Conservation (phyloP, 2,113 vertebrate genomes). For the Phylloscopus trochilus region DNA sequence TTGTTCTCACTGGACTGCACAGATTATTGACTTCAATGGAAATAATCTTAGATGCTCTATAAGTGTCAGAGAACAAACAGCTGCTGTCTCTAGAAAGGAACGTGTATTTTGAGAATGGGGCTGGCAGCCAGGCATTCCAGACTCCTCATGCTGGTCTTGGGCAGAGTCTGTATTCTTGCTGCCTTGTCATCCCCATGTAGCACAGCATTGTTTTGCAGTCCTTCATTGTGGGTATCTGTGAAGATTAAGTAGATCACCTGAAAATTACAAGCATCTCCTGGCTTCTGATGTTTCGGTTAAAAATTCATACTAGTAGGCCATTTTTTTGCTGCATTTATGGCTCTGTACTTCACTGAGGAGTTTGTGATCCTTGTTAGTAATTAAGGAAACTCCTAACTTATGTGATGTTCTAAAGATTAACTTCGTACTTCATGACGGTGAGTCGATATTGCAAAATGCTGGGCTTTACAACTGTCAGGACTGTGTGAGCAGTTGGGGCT, state of each 20-base stretch:
- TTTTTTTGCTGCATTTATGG: background rate
- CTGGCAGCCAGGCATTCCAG: slow-evolving; percentile 29
- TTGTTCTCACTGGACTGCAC: background rate
- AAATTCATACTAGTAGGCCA: background rate
- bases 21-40: slow-evolving; percentile 16
- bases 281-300: background rate
- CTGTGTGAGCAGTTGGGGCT: background rate
- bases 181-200: background rate
- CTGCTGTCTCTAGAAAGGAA: slow-evolving; percentile 25
- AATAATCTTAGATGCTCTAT: slow-evolving; percentile 3
- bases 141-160: background rate
- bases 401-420: background rate
- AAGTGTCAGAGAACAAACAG: slow-evolving; percentile 37
- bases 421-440: background rate
- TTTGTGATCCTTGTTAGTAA: background rate
- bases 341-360: background rate
- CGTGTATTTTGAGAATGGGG: background rate
- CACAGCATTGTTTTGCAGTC: background rate
- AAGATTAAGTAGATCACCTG: background rate
- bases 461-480: background rate
- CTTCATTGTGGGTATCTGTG: background rate
- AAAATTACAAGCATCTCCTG: background rate
- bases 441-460: background rate
- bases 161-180: background rate
- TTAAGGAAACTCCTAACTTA: background rate